Base-by-base conservation (phyloP, 1,140 invertebrate species). In the Zaprionus nigranus region DNA sequence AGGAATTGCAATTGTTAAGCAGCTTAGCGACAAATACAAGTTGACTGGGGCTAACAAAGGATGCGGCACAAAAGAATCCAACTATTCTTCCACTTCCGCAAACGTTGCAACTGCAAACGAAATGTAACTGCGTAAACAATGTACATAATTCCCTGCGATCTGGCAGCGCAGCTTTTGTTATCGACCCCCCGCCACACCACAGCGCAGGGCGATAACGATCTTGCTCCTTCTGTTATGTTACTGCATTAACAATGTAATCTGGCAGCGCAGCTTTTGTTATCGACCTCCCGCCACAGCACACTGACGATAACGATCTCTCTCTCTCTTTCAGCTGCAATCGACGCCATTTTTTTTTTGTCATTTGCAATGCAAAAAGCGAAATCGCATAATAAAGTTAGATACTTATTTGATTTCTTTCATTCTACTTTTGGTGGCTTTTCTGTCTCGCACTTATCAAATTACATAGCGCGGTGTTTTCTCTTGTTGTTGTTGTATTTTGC, bases 391-490 rank as follows among this genome's bases (percentile, higher is more conserved):
- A 43, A 53, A 54, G 34, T 54, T 70, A 22, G 51, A 49, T 69
- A 64, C 46, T 71, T 73, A 46, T 65, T 61, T 46, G 69, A 72
- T 66, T 77, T 30, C 54, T 58, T 73, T 56, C 34, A 30, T 30
- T 68, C 22, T 24, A 15, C 17, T 58, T 30, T 43, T 20, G 2
- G 22, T 36, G 24, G 38, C n/a, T 54, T 53, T 49, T n/a, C 53
- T 67, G 30, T 73, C 34, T 22, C 51, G 57, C 68, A 72, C 68
- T 77, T 67, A 73, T 77, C 69, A 73, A 77, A 77, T 77, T 77
- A 73, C 57, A 64, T 40, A 22, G 30, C 30, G 30, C 30, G 30
- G 9, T 9, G 30, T 34, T 34, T 30, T 34, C 30, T 34, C 30
- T 34, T 34, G 9, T 34, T 34, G 38, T 28, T 67, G n/a, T 40